phyloP scores from a whole-genome alignment of 2,113 vertebrate species.

The Pachyramphus minor region DNA sequence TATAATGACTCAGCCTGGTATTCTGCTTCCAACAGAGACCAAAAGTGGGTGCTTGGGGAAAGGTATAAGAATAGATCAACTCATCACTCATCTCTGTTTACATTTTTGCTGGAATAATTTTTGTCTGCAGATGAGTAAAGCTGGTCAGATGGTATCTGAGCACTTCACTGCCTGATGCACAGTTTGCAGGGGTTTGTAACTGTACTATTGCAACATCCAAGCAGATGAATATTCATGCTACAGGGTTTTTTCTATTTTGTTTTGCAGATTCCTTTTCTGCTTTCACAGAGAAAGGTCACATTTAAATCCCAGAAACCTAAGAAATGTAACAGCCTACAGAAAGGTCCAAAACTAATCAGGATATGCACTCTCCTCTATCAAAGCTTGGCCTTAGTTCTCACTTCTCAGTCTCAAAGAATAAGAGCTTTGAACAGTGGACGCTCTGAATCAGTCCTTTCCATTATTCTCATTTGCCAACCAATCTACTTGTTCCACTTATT shows the following conservation, averaged over 20 bases:
- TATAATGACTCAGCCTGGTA: not conserved
- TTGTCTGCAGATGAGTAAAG: not conserved
- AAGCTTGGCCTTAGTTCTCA: not conserved
- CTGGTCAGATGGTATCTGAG: not conserved
- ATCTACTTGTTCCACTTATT: not conserved
- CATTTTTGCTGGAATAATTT: not conserved
- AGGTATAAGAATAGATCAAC: not conserved
- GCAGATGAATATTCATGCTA: not conserved
- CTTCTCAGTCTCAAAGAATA: not conserved
- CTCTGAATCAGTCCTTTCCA: not conserved
- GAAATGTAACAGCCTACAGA: not conserved
- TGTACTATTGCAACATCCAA: not conserved
- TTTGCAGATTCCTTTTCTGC: not conserved
- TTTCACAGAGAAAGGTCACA: not conserved
- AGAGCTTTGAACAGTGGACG: not conserved
- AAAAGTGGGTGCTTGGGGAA: not conserved
- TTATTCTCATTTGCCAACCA: not conserved
- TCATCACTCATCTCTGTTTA: not conserved
- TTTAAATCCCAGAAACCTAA: not conserved
- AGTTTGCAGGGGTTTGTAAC: not conserved
- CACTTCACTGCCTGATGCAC: not conserved
- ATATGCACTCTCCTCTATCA: not conserved
- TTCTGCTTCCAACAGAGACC: not conserved
- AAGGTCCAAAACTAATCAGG: not conserved
- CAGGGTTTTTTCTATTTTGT: not conserved